Evolutionary conservation across 2,888 invertebrate genomes (phyloP), one percentile per base, ranked within the genome.

Genomic region (Tenodera sinensis): DNA sequence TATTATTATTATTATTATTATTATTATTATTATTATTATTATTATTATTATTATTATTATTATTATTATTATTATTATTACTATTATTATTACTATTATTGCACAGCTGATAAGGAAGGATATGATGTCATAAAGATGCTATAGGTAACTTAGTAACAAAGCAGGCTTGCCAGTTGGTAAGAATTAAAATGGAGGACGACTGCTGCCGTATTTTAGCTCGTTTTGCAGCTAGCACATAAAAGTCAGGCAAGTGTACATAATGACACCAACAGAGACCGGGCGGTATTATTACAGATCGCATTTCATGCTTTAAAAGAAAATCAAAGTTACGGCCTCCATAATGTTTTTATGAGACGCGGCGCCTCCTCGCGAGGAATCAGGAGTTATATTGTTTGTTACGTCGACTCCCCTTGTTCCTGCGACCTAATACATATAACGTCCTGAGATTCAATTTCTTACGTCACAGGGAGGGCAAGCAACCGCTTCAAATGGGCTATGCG

Each of bases 221-320:
- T 54, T 54, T 25, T 71, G 20, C 54, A 20, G 25, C 54, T 71
- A 42, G 20, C 54, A 71, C 54, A 71, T 71, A 71, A 71, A 71
- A 71, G 54, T 71, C 54, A 71, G 20, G 54, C 20, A 71, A 71
- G 54, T 71, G 20, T 20, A 71, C 54, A 71, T 71, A 71, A 71
- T 71, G 54, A 71, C 54, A 71, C 54, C 54, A 71, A 71, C 54
- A 71, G 42, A 42, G 42, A 42, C 89, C 83, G 85, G 8, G 25
- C 83, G 83, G 86, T 86, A 83, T 86, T 89, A 71, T 87, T 87
- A 89, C 86, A 28, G 89, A 86, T 86, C 86, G 86, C 89, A 87
- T 86, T 83, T 89, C 89, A 86, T 86, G 42, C 15, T 87, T 83
- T 87, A 86, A 81, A 28, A 71, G 71, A 87, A 83, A 87, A 87